Conservation (phyloP, 2,113 vertebrate species). For the Melanotaenia duboulayi region DNA sequence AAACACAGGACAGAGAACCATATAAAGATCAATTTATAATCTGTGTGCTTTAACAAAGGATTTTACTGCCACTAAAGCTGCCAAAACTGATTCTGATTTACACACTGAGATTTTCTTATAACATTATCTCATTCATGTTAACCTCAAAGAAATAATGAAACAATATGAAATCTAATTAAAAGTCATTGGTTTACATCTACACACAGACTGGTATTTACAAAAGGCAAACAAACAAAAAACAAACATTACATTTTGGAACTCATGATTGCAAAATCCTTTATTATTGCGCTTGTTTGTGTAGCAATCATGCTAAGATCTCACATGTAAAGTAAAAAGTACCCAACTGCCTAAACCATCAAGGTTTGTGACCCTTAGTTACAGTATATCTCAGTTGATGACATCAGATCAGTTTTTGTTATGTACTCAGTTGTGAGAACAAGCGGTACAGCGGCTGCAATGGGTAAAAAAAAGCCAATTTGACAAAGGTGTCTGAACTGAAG, state of each 20-base stretch:
- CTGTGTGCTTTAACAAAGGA: background rate
- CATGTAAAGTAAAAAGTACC: background rate
- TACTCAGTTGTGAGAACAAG: constrained; percentile 18
- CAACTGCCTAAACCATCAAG: background rate
- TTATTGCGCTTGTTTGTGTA: background rate
- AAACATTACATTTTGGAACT: background rate
- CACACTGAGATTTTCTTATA: background rate
- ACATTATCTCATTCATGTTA: background rate
- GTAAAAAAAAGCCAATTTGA: constrained; percentile 43
- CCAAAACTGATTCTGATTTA: constrained; percentile 3
- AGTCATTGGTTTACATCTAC: background rate
- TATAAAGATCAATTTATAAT: constrained; percentile 24
- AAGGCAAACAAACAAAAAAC: background rate
- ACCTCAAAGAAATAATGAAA: background rate
- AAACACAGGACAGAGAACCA: constrained; percentile 40
- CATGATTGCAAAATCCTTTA: background rate
- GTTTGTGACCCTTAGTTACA: background rate
- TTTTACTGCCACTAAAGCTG: constrained; percentile 16
- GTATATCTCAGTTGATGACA: background rate
- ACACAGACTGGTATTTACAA: background rate
- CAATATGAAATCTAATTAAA: background rate
- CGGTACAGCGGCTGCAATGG: constrained; percentile 20
- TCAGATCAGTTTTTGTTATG: constrained; percentile 1
- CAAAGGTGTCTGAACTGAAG: constrained; percentile 59
- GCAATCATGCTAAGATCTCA: background rate